These are phyloP conservation scores for Hyles lineata DNA, from an alignment of 2,888 invertebrate genomes.

Conservation along the genomic window DNA sequence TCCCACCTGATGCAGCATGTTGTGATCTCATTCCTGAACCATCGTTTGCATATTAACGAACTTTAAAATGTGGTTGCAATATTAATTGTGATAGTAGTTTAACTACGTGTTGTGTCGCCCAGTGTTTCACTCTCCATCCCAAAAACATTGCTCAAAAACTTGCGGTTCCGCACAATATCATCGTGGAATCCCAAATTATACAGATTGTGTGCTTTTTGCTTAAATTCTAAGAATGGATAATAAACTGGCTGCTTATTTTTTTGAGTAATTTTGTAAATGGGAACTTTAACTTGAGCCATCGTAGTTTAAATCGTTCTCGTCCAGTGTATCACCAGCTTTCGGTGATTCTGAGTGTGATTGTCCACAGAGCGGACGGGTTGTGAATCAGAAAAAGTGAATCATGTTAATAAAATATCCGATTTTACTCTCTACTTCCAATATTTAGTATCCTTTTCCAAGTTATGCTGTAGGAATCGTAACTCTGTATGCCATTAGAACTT, in stretches of 20 bases:
- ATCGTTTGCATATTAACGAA: neutral
- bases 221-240: slow-evolving; percentile 35
- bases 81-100: slow-evolving; percentile 27
- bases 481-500: neutral
- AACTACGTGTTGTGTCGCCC: slow-evolving; percentile 39
- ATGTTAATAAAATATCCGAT: neutral
- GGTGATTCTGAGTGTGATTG: slow-evolving; percentile 16
- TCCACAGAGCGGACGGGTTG: slow-evolving; percentile 15
- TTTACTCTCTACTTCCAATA: neutral
- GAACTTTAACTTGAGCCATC: slow-evolving; percentile 13
- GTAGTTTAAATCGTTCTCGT: slow-evolving; percentile 10
- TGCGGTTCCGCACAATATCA: slow-evolving; percentile 36
- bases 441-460: neutral
- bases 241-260: slow-evolving; percentile 34
- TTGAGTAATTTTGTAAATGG: slow-evolving; percentile 7
- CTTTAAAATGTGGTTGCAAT: slow-evolving; percentile 11
- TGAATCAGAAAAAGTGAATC: slow-evolving; percentile 8
- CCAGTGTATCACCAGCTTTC: neutral
- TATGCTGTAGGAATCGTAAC: neutral
- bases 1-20: neutral
- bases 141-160: slow-evolving; percentile 50
- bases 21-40: slow-evolving; percentile 4
- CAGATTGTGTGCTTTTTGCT: slow-evolving; percentile 55
- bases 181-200: slow-evolving; percentile 37
- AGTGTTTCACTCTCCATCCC: slow-evolving; percentile 51